A percentile compares a stretch with the other conserved stretches of the same genome.
These are phyloP conservation scores for Phrynocephalus guinanensis DNA, from an alignment of 2,797 vertebrate species.

Conservation along the genomic window DNA sequence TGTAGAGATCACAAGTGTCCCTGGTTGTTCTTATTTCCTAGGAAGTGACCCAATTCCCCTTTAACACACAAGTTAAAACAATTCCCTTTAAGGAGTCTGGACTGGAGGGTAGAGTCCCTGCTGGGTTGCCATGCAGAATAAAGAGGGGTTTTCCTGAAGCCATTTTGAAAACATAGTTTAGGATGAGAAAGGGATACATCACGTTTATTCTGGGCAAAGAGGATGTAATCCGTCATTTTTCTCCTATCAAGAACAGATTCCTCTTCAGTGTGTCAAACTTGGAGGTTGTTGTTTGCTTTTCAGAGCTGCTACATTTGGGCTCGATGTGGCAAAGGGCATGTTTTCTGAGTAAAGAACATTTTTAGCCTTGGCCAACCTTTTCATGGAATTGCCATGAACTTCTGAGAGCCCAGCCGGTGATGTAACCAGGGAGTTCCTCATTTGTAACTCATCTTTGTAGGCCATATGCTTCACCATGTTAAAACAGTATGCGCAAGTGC, in stretches of 20 bases:
- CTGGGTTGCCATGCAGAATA: neutral
- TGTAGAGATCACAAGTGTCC: neutral
- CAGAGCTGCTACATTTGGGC: slow-evolving; percentile 48
- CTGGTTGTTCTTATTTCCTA: neutral
- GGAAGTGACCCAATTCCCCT: neutral
- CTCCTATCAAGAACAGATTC: slow-evolving; percentile 46
- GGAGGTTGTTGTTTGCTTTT: slow-evolving; percentile 43
- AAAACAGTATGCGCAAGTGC: neutral
- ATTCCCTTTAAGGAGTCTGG: slow-evolving; percentile 6
- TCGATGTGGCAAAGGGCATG: slow-evolving; percentile 53
- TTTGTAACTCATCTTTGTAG: too few species aligned
- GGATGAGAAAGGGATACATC: slow-evolving; percentile 39
- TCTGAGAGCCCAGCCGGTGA: neutral
- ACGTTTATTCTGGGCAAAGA: slow-evolving; percentile 52
- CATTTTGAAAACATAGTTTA: slow-evolving; percentile 26
- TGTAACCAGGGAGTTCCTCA: neutral
- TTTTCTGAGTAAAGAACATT: slow-evolving; percentile 45
- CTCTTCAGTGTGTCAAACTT: slow-evolving; percentile 36
- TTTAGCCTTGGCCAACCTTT: slow-evolving; percentile 29
- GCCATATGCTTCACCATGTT: neutral
- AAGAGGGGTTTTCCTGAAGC: neutral
- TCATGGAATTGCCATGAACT: slow-evolving; percentile 1
- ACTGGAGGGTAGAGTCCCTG: neutral
- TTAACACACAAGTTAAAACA: neutral
- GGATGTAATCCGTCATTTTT: slow-evolving; percentile 64